Conservation (phyloP, 2,113 vertebrate genomes). For the Zapus hudsonius region DNA sequence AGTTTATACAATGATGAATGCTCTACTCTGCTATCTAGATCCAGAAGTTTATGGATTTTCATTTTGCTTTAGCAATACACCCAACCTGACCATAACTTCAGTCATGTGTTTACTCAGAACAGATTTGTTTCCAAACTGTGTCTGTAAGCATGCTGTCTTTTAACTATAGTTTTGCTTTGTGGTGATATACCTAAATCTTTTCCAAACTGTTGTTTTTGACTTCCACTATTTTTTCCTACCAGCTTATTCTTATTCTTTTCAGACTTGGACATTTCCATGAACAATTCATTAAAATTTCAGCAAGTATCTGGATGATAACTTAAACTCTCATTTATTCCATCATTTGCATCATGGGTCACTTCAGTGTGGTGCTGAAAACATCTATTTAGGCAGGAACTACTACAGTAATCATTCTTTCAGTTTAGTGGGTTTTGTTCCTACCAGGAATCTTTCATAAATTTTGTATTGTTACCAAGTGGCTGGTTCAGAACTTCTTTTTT, state of each 20-base stretch:
- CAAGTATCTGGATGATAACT: neutral
- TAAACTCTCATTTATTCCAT: neutral
- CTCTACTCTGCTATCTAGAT: neutral
- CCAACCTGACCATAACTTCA: neutral
- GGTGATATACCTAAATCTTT: neutral
- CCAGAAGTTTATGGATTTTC: neutral
- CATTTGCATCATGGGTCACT: neutral
- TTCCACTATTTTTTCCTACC: neutral
- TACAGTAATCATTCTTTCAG: neutral
- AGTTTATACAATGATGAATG: neutral
- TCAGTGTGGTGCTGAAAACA: neutral
- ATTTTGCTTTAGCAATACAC: neutral
- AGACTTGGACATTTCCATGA: neutral
- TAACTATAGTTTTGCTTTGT: neutral
- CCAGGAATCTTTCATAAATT: constrained; percentile 6
- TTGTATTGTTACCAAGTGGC: neutral
- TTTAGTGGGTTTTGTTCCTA: neutral
- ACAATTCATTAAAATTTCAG: constrained; percentile 22
- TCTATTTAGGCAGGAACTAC: neutral
- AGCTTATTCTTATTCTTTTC: neutral
- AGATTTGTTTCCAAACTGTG: neutral
- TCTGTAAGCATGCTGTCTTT: neutral
- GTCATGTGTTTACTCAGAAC: neutral
- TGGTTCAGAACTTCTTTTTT: constrained; percentile 23
- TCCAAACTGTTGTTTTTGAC: neutral